Conservation (phyloP, 2,797 vertebrate species). For the Capromys pilorides region DNA sequence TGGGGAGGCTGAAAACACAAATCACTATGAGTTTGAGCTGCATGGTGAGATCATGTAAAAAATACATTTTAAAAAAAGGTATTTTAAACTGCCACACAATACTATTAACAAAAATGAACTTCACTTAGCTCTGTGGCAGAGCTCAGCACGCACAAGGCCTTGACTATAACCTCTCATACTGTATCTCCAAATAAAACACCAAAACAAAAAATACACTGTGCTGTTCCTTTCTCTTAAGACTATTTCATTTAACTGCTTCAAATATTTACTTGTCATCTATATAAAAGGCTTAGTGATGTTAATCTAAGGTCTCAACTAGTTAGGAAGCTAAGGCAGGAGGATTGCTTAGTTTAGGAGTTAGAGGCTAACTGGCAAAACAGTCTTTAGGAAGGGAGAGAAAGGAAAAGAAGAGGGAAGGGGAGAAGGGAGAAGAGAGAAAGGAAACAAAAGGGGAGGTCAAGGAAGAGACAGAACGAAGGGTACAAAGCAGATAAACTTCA, state of each 20-base stretch:
- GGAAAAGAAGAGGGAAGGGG: too few relatives aligned
- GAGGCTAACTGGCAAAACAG: neutral
- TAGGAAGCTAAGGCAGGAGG: too few relatives aligned
- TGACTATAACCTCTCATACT: neutral
- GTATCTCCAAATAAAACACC: neutral
- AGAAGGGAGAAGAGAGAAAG: too few relatives aligned
- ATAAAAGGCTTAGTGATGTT: neutral
- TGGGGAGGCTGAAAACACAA: too few relatives aligned
- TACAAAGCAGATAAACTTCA: neutral
- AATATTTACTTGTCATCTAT: slow-evolving; percentile 24
- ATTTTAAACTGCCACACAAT: slow-evolving; percentile 2
- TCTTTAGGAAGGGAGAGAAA: neutral
- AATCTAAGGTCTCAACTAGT: neutral
- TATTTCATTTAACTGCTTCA: neutral
- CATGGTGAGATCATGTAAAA: too few relatives aligned
- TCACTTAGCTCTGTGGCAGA: neutral
- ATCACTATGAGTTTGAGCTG: too few relatives aligned
- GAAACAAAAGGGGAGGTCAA: neutral
- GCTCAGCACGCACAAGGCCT: neutral
- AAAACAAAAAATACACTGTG: neutral
- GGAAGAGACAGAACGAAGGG: neutral
- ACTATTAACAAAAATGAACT: neutral
- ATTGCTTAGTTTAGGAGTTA: neutral
- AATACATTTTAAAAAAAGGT: neutral
- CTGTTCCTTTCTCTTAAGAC: neutral